Base-by-base conservation (phyloP, 2,797 vertebrate genomes). In the Sebastes kiyomatsui region DNA sequence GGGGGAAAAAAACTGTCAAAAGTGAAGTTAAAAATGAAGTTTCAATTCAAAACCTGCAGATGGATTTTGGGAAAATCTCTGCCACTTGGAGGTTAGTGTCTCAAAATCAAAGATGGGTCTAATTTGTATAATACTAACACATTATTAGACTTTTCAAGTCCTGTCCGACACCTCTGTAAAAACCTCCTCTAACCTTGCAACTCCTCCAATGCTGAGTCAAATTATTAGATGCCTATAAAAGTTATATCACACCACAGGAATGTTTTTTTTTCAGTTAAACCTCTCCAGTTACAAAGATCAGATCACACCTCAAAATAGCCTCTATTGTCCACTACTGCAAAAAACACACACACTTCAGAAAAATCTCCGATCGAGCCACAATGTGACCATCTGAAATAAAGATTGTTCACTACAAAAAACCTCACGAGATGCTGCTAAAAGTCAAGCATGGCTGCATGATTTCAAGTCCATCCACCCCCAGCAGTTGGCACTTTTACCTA, bases 341-440 rank as follows among this genome's bases (percentile, higher is more conserved):
- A 82, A 42, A 27, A 42, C 38, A 42, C 27, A 32, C 52, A 59
- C 42, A 30, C 28, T 9, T 32, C 30, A 67, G 23, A 72, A 65
- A 78, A 78, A 46, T 11, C 46, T 60, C 18, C 1, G 52, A 52
- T 46, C 20, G 9, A 67, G 28, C 54, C 70, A 76, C 67, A 67
- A 46, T 12, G 49, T 46, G 65, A 81, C 69, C 56, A 7, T 54
- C 30, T 20, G 7, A 79, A 83, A 75, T 61, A 49, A 70, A 61
- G 85, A 90, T 85, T 73, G 80, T 86, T 92, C 76, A 71, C 68
- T 38, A 82, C 33, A 68, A 60, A 84, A 68, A 60, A 83, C 69
- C 52, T 52, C 23, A 35, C 14, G 49, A 27, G 46, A 73, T 20
- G 1, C 22, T 64, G 30, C 16, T 60, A 20, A 81, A 87, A 23